These are phyloP conservation scores for Cheilosia soror DNA, from an alignment of 2,888 invertebrate species.

Conservation along the genomic window DNA sequence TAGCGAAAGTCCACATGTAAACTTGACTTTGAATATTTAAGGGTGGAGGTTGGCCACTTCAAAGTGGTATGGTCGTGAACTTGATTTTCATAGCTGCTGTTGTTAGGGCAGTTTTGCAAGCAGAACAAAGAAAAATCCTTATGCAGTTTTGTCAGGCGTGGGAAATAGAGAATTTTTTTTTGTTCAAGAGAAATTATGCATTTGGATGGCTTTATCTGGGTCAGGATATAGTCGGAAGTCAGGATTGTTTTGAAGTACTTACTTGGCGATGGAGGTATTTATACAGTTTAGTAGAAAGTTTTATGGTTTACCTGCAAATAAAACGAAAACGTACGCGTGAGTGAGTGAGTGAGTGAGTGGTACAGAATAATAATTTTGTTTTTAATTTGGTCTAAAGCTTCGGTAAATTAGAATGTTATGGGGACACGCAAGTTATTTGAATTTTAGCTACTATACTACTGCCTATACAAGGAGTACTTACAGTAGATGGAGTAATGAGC, in stretches of 20 bases:
- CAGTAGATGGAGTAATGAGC: too few species aligned
- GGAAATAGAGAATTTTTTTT: background rate
- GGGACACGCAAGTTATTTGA: too few species aligned
- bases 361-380: background rate
- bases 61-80: conserved; percentile 54
- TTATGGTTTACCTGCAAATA: conserved; percentile 44
- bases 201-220: background rate
- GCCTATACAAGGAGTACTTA: too few species aligned
- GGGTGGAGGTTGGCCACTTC: conserved; percentile 4
- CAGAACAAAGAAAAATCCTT: background rate
- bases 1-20: conserved; percentile 46
- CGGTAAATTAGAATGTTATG: too few species aligned
- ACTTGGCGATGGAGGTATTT: conserved; percentile 3
- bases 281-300: background rate
- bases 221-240: background rate
- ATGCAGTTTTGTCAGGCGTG: conserved; percentile 23
- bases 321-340: background rate
- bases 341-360: background rate
- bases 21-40: conserved; percentile 67
- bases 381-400: background rate
- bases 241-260: conserved; percentile 19
- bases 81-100: conserved; percentile 27
- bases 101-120: conserved; percentile 22
- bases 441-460: too few species aligned
- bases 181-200: conserved; percentile 12